Evolutionary conservation across 64 coral and sea anemone genomes (phyloP), one percentile per base, ranked within the genome.

Genomic region (Stichodactyla helianthus): DNA sequence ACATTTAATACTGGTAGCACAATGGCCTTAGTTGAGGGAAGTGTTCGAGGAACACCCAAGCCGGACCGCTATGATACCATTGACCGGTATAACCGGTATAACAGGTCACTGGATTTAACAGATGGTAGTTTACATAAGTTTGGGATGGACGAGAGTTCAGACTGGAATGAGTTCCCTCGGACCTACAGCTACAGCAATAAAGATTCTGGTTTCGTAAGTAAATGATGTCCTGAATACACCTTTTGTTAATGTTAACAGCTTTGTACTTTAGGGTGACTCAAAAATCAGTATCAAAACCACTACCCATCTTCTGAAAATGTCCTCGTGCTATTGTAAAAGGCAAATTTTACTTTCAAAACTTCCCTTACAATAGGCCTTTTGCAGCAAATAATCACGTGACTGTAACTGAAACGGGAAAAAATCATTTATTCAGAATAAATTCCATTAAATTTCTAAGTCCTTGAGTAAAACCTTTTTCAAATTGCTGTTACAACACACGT

Each of bases 171-270:
- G 10, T 82, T 85, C 15, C 54, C 88, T 13, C 77, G 82, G 55
- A 71, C 77, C 55, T 89, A 92, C 28, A 91, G 89, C 14, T 92
- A 87, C 23, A 86, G 90, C 27, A 87, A 95, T 44, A 89, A 86
- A 23, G 94, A 95, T 55, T 95, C 94, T 4, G 94, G 94, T 67
- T 78, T 95, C 84, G 94, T 95, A 76, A 92, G 93, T 58, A 50
- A 8, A 60, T 6, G 15, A 63, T 6, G 13, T 22, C 16, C 10
- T 0, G 5, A 6, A 18, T 63, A 58, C 20, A 5, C 5, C 35
- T 84, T 23, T 31, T 31, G 25, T 44, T 44, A 44, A 44, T 44
- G 35, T 44, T 44, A 44, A 44, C 35, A 44, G 35, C 35, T 44
- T 44, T 44, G 35, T 44, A 44, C 35, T 44, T 44, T 44, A 44